Evolutionary conservation across 2,888 invertebrate species (phyloP).

Genomic region (Nipponacmea schrenckii): DNA sequence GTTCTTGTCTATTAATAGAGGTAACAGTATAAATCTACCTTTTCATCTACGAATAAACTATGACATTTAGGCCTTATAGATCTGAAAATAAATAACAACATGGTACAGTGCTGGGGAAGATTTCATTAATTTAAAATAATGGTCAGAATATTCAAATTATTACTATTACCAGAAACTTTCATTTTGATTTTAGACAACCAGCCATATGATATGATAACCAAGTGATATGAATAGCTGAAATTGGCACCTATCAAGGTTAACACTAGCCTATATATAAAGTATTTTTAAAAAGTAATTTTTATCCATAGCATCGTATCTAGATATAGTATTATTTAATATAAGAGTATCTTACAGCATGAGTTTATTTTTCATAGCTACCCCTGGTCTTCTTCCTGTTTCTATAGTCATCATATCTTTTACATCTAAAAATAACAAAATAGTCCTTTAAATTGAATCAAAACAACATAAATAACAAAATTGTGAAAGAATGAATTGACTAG

Average conservation of each 20-base stretch:
- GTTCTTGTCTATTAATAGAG: no score
- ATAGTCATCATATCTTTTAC: constrained; percentile 40
- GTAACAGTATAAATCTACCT: neutral
- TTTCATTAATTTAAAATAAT: no score
- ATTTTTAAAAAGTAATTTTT: no score
- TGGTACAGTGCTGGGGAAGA: no score
- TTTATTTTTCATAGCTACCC: constrained; percentile 40
- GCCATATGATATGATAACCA: no score
- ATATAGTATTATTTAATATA: neutral
- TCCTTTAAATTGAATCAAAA: neutral
- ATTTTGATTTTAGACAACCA: no score
- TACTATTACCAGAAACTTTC: no score
- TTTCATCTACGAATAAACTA: neutral
- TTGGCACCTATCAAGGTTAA: no score
- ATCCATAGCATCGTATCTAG: no score
- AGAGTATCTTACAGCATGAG: constrained; percentile 39
- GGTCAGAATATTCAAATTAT: no score
- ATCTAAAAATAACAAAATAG: constrained; percentile 26
- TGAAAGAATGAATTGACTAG: neutral
- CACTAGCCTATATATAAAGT: no score
- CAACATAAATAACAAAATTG: neutral
- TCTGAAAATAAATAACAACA: neutral
- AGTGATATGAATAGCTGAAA: no score
- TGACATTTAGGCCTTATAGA: neutral
- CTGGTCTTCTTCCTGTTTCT: constrained; percentile 35